phyloP scores from a whole-genome alignment of 2,113 vertebrate genomes.

The Thamnaconus septentrionalis region DNA sequence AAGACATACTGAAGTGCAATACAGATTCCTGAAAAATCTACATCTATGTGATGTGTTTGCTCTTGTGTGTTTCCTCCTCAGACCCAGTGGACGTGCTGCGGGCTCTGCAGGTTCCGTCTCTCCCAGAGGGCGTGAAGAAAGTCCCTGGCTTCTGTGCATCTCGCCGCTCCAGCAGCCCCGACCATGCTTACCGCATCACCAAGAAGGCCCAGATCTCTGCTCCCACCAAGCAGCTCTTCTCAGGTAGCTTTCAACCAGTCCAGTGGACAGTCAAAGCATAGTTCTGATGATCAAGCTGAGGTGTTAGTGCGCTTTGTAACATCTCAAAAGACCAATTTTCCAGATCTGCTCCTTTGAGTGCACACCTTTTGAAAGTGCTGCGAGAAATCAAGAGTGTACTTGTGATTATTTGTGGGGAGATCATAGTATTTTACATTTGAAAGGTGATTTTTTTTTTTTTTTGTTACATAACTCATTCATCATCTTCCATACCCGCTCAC shows the following conservation, averaged over 20 bases:
- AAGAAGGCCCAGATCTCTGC: slow-evolving; percentile 90
- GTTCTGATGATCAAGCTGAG: too few species aligned
- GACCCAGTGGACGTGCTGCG: slow-evolving; percentile 84
- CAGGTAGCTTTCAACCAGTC: slow-evolving; percentile 58
- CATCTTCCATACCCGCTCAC: too few species aligned
- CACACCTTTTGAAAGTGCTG: too few species aligned
- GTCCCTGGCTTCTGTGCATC: slow-evolving; percentile 82
- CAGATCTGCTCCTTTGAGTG: too few species aligned
- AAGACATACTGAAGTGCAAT: not conserved
- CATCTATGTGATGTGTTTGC: not conserved
- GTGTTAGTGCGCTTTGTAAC: too few species aligned
- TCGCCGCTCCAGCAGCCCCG: slow-evolving; percentile 68
- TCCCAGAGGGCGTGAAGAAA: slow-evolving; percentile 86
- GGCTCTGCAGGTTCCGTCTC: slow-evolving; percentile 82
- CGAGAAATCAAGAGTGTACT: too few species aligned
- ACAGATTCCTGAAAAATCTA: too few species aligned
- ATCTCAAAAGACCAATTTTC: too few species aligned
- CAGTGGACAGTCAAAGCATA: not conserved
- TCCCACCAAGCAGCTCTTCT: slow-evolving; percentile 89
- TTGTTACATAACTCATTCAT: too few species aligned
- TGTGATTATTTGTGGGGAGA: too few species aligned
- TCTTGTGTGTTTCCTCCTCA: slow-evolving; percentile 20
- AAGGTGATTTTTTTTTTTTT: too few species aligned
- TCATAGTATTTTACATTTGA: too few species aligned
- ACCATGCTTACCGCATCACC: slow-evolving; percentile 84